Base-by-base conservation (phyloP, 2,888 invertebrate species). In the Acanthococcus lagerstroemiae region DNA sequence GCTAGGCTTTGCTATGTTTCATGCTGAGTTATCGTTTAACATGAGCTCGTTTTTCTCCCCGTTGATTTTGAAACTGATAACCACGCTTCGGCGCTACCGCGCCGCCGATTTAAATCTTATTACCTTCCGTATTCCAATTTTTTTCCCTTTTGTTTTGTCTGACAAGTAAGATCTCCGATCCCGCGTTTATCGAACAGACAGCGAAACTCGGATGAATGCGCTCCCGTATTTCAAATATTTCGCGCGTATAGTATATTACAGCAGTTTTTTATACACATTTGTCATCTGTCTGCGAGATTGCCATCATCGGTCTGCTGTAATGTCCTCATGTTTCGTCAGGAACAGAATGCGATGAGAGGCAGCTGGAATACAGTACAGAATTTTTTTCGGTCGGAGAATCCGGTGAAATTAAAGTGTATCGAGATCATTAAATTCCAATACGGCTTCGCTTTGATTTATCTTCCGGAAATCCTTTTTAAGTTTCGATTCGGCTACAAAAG, bases 11-110 rank as follows among this genome's bases (percentile, higher is more conserved):
- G 60, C 27, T 46, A 60, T 60, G 60, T 60, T 60, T 48, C 60
- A 60, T 50, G 60, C 60, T 50, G 60, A 60, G 48, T 46, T 60
- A 60, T 60, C 60, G 60, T 60, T 58, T 60, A 60, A 60, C 60
- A 60, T 50, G 60, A 60, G 48, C 60, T 60, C 60, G 50, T 60
- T 60, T 60, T 60, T 60, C 60, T 60, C 60, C 50, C 50, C 48
- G 60, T 60, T 60, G 60, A 60, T 60, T 60, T 60, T 50, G 27
- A 48, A 50, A 50, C 60, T 60, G 60, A 60, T 60, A 60, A 60
- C 21, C 48, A 26, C 60, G 58, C 60, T 50, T 60, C 48, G 60
- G 26, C 50, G 60, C 25, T 50, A 60, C 57, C 57, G 19, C 56
- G n/a, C 15, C 17, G 19, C 50, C 60, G 60, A 60, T 60, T 60